Percentiles rank a stretch among this genome's conserved stretches.
These are phyloP conservation scores for Chaenodraco wilsoni DNA, from an alignment of 2,797 vertebrate species.

Conservation along the genomic window DNA sequence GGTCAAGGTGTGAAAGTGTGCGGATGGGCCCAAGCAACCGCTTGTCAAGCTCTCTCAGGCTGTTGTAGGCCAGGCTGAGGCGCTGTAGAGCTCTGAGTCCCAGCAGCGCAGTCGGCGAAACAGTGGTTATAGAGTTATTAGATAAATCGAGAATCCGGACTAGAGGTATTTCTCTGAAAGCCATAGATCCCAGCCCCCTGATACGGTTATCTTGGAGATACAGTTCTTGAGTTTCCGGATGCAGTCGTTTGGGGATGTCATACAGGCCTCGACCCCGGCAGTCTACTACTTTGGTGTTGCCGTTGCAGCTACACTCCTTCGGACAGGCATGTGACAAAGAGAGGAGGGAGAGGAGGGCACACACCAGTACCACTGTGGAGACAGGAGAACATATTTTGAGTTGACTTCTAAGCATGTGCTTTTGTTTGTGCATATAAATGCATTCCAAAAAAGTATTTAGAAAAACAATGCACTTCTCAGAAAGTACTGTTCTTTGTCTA, in stretches of 20 bases:
- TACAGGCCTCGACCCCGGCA: constrained; percentile 89
- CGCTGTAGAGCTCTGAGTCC: constrained; percentile 87
- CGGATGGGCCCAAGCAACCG: constrained; percentile 88
- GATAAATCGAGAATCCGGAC: constrained; percentile 91
- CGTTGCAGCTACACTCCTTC: constrained; percentile 88
- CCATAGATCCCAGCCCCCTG: constrained; percentile 86
- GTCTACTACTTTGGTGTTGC: constrained; percentile 88
- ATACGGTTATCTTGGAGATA: constrained; percentile 93
- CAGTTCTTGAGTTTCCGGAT: constrained; percentile 89
- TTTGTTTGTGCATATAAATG: background rate
- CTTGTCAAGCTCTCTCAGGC: constrained; percentile 90
- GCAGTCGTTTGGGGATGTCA: constrained; percentile 87
- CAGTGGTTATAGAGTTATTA: constrained; percentile 91
- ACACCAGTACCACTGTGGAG: constrained; percentile 81
- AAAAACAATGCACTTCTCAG: background rate
- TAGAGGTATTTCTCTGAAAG: constrained; percentile 86
- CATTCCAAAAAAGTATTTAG: background rate
- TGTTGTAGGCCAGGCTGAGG: constrained; percentile 91
- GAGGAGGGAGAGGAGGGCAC: constrained; percentile 75
- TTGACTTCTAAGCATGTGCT: background rate
- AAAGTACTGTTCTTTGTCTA: constrained; percentile 17
- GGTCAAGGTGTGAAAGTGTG: constrained; percentile 89
- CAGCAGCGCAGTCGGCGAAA: constrained; percentile 88
- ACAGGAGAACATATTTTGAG: constrained; percentile 27
- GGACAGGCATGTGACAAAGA: constrained; percentile 83